A percentile compares a stretch with the other conserved stretches of the same genome.
Evolutionary conservation across 2,113 vertebrate species (phyloP).

Genomic region (Chaetura pelagica): DNA sequence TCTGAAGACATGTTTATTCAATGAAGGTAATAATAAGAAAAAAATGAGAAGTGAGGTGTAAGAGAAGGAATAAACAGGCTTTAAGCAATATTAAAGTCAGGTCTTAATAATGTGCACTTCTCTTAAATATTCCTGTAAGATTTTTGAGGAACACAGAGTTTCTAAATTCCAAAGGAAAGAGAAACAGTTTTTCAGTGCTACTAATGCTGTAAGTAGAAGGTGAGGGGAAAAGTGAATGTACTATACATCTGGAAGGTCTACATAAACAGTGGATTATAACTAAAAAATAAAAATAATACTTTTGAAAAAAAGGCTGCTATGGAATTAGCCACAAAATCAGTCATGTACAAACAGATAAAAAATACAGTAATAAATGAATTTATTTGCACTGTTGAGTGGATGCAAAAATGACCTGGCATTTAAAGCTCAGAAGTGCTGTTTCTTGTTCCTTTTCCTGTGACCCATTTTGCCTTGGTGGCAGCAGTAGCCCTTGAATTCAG

Average conservation of each 20-base stretch:
- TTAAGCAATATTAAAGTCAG: background rate
- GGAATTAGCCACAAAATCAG: background rate
- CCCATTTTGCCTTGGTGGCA: background rate
- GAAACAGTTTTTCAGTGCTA: background rate
- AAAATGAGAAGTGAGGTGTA: background rate
- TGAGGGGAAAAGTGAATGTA: background rate
- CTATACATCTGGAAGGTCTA: background rate
- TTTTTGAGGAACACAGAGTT: background rate
- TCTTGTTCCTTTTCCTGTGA: background rate
- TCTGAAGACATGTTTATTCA: background rate
- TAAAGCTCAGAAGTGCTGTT: background rate
- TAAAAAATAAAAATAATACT: background rate
- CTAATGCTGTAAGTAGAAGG: background rate
- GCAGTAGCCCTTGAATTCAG: background rate
- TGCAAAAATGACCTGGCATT: background rate
- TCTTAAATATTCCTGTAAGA: background rate
- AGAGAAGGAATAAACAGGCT: background rate
- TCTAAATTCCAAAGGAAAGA: background rate
- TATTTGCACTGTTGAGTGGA: background rate
- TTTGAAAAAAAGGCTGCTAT: background rate
- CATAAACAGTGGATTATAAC: background rate
- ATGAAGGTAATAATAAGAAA: background rate
- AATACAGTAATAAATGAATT: background rate
- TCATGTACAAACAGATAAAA: background rate
- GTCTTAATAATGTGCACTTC: background rate